phyloP scores from a whole-genome alignment of 2,797 vertebrate genomes.

The Melopsittacus undulatus region DNA sequence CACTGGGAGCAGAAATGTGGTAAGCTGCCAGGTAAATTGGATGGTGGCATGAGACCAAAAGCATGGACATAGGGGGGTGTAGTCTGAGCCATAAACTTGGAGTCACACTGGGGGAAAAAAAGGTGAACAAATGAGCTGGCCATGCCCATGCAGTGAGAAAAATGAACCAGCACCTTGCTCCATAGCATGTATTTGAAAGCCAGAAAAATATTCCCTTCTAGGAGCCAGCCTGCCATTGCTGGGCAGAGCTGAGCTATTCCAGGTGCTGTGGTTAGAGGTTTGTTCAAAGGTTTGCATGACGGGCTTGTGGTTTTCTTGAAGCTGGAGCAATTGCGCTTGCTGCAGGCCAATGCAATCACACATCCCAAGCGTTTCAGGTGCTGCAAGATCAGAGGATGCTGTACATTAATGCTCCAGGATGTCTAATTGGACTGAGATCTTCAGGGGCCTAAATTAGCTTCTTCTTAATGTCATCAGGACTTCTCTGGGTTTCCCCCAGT shows the following conservation, averaged over 20 bases:
- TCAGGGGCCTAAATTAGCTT: not conserved
- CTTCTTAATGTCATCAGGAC: not conserved
- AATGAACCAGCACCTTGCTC: not conserved
- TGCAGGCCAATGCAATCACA: not conserved
- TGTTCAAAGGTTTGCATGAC: not conserved
- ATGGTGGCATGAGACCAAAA: slow-evolving; percentile 42
- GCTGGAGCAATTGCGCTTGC: not conserved
- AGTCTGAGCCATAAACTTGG: not conserved
- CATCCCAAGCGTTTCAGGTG: not conserved
- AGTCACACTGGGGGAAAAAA: slow-evolving; percentile 5
- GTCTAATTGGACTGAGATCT: not conserved
- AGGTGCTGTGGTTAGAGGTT: not conserved
- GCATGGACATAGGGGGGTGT: not conserved
- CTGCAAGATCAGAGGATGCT: not conserved
- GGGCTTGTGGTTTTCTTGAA: slow-evolving; percentile 21
- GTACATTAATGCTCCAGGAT: not conserved
- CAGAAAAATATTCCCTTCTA: not conserved
- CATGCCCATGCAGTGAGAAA: not conserved
- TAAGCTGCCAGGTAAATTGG: slow-evolving; percentile 36
- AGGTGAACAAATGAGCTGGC: slow-evolving; percentile 5
- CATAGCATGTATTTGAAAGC: not conserved
- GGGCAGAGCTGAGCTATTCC: not conserved
- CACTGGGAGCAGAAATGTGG: not conserved
- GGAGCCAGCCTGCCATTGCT: not conserved
- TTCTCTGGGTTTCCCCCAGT: not conserved